Conservation (phyloP, 1,140 invertebrate genomes). For the Linepithema humile region DNA sequence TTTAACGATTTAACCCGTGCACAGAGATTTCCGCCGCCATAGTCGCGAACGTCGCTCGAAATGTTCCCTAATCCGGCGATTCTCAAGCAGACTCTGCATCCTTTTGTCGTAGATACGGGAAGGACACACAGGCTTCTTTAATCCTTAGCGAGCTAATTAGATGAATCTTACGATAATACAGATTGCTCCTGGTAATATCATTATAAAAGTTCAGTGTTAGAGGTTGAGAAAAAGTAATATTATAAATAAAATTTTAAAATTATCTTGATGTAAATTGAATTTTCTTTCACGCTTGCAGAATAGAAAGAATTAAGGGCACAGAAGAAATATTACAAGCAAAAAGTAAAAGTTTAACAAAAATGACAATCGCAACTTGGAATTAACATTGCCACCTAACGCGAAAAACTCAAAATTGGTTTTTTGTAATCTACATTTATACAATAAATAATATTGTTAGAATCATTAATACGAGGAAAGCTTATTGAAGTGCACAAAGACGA, state of each 20-base stretch:
- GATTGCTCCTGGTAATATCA: not conserved
- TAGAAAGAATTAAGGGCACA: not conserved
- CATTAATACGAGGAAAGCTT: not conserved
- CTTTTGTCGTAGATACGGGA: not conserved
- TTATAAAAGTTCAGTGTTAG: not conserved
- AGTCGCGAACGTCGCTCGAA: constrained; percentile 32
- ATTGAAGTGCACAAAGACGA: not conserved
- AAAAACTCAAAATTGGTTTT: not conserved
- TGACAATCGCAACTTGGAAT: not conserved
- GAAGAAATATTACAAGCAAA: not conserved
- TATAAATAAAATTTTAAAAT: not conserved
- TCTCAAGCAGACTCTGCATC: not conserved
- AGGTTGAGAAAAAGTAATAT: not conserved
- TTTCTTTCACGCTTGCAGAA: not conserved
- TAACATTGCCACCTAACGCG: not conserved
- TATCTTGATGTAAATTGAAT: not conserved
- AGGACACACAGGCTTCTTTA: not conserved
- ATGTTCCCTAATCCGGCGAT: not conserved
- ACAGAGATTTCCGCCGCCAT: constrained; percentile 35
- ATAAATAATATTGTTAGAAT: not conserved
- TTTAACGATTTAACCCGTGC: constrained; percentile 55
- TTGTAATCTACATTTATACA: not conserved
- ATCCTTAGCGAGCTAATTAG: constrained; percentile 11
- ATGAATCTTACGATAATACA: not conserved
- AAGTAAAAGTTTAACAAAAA: not conserved